phyloP scores from a whole-genome alignment of 2,797 vertebrate species.

The Botia kubotai region DNA sequence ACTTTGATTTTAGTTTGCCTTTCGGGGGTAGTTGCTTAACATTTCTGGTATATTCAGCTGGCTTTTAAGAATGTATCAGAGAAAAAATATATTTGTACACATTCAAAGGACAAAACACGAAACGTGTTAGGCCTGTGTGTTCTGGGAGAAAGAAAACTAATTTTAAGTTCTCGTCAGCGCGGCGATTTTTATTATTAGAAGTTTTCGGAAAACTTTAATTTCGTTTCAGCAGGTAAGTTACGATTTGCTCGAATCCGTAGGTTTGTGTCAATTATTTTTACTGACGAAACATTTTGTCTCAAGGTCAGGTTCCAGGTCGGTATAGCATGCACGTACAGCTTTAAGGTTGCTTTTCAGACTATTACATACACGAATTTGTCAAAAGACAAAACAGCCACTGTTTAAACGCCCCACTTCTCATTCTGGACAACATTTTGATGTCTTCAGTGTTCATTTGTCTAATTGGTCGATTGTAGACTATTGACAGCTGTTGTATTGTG shows the following conservation, averaged over 20 bases:
- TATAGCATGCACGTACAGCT: constrained; percentile 32
- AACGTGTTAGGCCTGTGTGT: constrained; percentile 26
- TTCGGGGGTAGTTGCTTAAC: constrained; percentile 59
- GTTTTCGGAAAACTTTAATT: constrained; percentile 53
- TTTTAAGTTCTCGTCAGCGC: constrained; percentile 55
- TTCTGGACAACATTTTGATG: constrained; percentile 72
- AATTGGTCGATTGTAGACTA: constrained; percentile 77
- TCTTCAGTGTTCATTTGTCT: constrained; percentile 80
- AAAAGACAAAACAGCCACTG: constrained; percentile 51
- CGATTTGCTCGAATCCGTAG: not conserved
- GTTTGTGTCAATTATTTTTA: not conserved
- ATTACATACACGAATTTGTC: constrained; percentile 61
- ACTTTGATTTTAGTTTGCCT: constrained; percentile 53
- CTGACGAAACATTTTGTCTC: not conserved
- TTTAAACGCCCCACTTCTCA: constrained; percentile 33
- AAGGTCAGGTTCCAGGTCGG: constrained; percentile 39
- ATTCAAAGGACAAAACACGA: constrained; percentile 46
- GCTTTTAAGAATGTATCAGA: constrained; percentile 56
- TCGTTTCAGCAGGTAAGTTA: constrained; percentile 2
- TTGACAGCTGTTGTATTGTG: constrained; percentile 85
- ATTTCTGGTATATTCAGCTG: constrained; percentile 58
- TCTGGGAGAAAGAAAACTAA: constrained; percentile 20
- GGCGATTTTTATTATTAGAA: constrained; percentile 46
- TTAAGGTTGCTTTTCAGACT: constrained; percentile 13
- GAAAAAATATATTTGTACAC: constrained; percentile 54